Evolutionary conservation across 2,888 invertebrate genomes (phyloP), one percentile per base, ranked within the genome.

Genomic region (Drosophila ezoana): DNA sequence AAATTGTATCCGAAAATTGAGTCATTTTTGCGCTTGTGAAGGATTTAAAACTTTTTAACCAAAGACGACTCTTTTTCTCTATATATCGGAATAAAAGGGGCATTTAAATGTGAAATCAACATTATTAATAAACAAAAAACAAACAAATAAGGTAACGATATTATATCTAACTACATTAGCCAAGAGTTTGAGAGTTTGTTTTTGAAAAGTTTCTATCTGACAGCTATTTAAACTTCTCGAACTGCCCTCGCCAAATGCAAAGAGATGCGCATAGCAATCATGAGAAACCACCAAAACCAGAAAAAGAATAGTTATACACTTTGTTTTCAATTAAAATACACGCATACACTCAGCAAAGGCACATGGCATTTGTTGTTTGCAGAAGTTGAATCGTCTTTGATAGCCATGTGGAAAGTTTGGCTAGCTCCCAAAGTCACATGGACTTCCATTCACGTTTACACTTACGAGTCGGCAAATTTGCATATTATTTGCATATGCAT

Each of bases 401-500:
- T 67, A 66, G 74, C 58, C 74, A 65, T 60, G 81, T 59, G 67
- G 40, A 63, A 72, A 69, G 56, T 72, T 81, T 62, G 66, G 53
- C 41, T 52, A 49, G 37, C 41, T 54, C 58, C 16, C 32, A 38
- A 20, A 60, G 33, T 37, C 54, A 41, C 38, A 61, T 45, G 43
- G 38, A 57, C 32, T 49, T 23, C 53, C 45, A 47, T 23, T 37
- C 47, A 53, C 38, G 38, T 54, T 37, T 49, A 57, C 32, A 58
- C 32, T 51, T 58, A 10, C 16, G 28, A 53, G 54, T 4, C 33
- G 10, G 83, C 80, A 68, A 75, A 86, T 86, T 87, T 86, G 62
- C 85, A 86, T 89, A 63, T 52, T 54, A 85, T 87, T 82, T 89
- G 87, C 85, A 86, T 86, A 87, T 87, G 87, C 85, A 85, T 87